Base-by-base conservation (phyloP, 1,140 invertebrate species). In the Macrosteles quadrilineatus region DNA sequence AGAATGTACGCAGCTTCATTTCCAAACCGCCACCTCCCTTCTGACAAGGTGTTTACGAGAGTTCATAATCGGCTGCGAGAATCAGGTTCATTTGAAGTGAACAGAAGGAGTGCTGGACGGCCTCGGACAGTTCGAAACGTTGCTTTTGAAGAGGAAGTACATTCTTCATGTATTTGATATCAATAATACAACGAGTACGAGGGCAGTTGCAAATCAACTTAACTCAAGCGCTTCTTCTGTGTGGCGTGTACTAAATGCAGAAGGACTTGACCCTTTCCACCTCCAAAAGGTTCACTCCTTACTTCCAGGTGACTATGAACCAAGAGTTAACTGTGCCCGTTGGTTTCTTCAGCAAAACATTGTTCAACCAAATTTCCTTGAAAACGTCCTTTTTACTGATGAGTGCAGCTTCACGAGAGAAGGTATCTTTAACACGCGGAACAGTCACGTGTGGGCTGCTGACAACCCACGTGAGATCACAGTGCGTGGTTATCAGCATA, bases 291-390 rank as follows among this genome's bases (percentile, higher is more conserved):
- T 64, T 19, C 62, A 64, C 11, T 12, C 17, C 2, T 3, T 64
- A 11, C 1, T 19, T 36, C 62, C 62, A 31, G 36, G 30, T 19
- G 29, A 64, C 27, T 64, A 19, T 25, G n/a, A 12, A 17, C 62
- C 11, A 4, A 40, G 62, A 64, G n/a, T 36, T 6, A 36, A 31
- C 29, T 64, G 30, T 64, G 11, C 30, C 23, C 30, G 31, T 19
- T 64, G 31, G 62, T 64, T 64, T 40, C 36, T 64, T 14, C 30
- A 64, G 11, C 30, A 64, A 21, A 6, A 64, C 11, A 64, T 64
- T 21, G 2, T 19, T 43, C 23, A 9, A 71, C 36, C 74, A 73
- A 70, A 67, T 72, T 71, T 65, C 68, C 29, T 75, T 70, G 68
- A 73, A 68, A 50, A 45, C 76, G 0, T 77, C 69, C 69, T 50